Base-by-base conservation (phyloP, 2,113 vertebrate genomes). In the Apeltes quadracus region DNA sequence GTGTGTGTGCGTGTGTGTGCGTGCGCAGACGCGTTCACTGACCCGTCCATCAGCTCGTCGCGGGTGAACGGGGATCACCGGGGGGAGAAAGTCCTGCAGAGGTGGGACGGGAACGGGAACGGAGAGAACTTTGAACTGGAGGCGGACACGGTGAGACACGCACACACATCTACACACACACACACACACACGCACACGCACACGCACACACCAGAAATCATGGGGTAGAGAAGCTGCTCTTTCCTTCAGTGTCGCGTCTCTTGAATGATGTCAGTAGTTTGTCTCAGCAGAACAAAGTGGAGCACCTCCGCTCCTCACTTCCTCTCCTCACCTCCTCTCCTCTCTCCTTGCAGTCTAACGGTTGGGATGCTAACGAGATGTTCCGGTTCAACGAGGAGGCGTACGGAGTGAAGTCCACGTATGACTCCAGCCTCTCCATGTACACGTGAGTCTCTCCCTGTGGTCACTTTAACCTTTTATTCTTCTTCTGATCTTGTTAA, bases 311-410 rank as follows among this genome's bases (percentile, higher is more conserved):
- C n/a, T n/a, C n/a, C n/a, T n/a, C n/a, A n/a, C n/a, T n/a, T n/a
- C n/a, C n/a, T n/a, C n/a, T n/a, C n/a, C n/a, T n/a, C n/a, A n/a
- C n/a, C 14, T 41, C 39, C 14, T 41, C 1, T 2, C 1, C 11
- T 41, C 39, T 41, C 23, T 53, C 15, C 11, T 61, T 18, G 15
- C 84, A 96, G 95, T 94, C 95, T 7, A 96, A 96, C 75, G 95
- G 95, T 48, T 96, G 95, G 95, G 95, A 96, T 72, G 93, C 95
- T 67, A 96, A 94, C 38, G 95, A 96, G 75, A 96, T 96, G 95
- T 96, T 96, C 85, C 94, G 93, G 79, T 95, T 94, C 71, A 96
- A 96, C 15, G 95, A 96, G 79, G 95, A 96, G 86, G 92, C 93
- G 32, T 96, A 96, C 7, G 95, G 95, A 0, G 86, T 96, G 32